These are phyloP conservation scores for Eumacrocentrus americanus DNA, from an alignment of 2,888 invertebrate species.

Conservation along the genomic window DNA sequence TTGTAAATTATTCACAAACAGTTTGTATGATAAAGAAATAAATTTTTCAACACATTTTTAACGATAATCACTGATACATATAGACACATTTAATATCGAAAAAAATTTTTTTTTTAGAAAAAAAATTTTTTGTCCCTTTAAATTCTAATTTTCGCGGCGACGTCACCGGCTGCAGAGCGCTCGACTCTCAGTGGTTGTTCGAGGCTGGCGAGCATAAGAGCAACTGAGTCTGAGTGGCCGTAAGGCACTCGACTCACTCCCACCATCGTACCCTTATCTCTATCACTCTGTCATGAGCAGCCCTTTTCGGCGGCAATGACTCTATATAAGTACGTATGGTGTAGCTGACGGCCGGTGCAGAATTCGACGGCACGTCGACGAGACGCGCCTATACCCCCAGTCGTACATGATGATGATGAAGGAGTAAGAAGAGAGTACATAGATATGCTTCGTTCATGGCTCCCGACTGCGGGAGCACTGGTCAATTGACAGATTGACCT, in stretches of 20 bases:
- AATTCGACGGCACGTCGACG: not conserved
- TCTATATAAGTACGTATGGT: conserved; percentile 5
- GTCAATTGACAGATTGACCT: conserved; percentile 55
- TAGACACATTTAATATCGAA: too few relatives aligned
- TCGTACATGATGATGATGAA: conserved; percentile 15
- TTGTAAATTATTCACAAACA: too few relatives aligned
- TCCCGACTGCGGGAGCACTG: conserved; percentile 39
- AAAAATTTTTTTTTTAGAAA: not conserved
- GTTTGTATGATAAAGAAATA: too few relatives aligned
- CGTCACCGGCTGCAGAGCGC: not conserved
- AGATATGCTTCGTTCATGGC: conserved; percentile 37
- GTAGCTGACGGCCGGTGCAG: not conserved
- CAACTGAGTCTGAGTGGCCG: conserved; percentile 56
- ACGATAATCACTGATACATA: not conserved
- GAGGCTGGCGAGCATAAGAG: conserved; percentile 57
- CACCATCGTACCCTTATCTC: conserved; percentile 56
- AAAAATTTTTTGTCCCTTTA: too few relatives aligned
- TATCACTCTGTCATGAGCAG: conserved; percentile 48
- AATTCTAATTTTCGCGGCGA: conserved; percentile 1
- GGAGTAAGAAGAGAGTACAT: conserved; percentile 32
- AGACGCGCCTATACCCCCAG: conserved; percentile 21
- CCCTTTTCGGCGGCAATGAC: conserved; percentile 36
- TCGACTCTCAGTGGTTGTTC: conserved; percentile 42
- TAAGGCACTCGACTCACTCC: conserved; percentile 52
- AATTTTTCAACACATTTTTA: not conserved